Conservation (phyloP, 2,797 vertebrate species). For the Pempheris klunzingeri region DNA sequence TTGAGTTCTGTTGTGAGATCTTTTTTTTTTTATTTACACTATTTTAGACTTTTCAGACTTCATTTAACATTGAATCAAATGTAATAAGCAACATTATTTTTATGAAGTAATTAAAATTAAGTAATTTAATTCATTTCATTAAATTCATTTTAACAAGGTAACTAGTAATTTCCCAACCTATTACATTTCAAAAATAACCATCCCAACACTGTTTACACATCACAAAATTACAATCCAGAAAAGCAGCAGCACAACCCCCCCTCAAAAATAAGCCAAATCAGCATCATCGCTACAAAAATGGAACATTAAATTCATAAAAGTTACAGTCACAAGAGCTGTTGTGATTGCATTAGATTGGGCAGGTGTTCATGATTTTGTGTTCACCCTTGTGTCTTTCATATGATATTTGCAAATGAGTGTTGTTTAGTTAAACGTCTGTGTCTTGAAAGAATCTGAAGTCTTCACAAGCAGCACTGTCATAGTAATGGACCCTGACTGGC, state of each 20-base stretch:
- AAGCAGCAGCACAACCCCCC: background rate
- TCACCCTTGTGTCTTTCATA: background rate
- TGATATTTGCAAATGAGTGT: slow-evolving; percentile 32
- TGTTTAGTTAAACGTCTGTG: slow-evolving; percentile 32
- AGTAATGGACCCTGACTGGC: slow-evolving; percentile 41
- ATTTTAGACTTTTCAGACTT: too few species aligned
- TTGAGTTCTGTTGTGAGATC: too few species aligned
- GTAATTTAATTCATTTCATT: too few species aligned
- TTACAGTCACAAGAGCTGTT: background rate
- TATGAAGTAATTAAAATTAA: too few species aligned
- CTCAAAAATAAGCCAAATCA: background rate
- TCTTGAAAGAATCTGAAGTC: slow-evolving; percentile 18
- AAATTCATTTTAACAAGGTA: too few species aligned
- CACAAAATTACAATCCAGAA: background rate
- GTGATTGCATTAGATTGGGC: slow-evolving; percentile 10
- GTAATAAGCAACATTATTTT: too few species aligned
- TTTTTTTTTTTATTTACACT: too few species aligned
- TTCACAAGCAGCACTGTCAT: slow-evolving; percentile 28
- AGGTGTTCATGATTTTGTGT: slow-evolving; percentile 12
- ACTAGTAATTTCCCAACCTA: too few species aligned
- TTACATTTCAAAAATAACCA: too few species aligned
- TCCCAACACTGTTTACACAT: too few species aligned
- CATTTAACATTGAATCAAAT: too few species aligned
- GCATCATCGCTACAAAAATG: background rate
- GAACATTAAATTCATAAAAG: slow-evolving; percentile 6